Evolutionary conservation across 1,140 invertebrate species (phyloP), one percentile per base, ranked within the genome.

Genomic region (Lithobius niger): DNA sequence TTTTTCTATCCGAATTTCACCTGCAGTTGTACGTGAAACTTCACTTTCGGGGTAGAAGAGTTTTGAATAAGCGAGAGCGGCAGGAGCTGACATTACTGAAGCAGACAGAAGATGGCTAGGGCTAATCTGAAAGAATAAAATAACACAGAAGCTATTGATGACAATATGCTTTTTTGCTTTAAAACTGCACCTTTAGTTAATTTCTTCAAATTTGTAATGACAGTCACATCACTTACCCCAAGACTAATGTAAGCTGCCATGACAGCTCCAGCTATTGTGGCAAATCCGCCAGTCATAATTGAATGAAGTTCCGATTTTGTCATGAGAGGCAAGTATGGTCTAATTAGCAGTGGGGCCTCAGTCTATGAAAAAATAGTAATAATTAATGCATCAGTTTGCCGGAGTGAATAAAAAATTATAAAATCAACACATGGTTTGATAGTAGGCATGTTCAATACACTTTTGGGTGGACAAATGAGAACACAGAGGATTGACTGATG

Each of bases 21-120:
- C 75, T 0, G 78, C 75, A 0, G 76, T 79, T 1, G 88, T 86
- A 57, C 78, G 71, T 2, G 83, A 82, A 52, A 80, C 72, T 64
- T 87, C 81, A 0, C 81, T 86, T 74, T 97, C 94, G 0, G 94
- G 94, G 73, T 88, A 87, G 60, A 94, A 77, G 3, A 98, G 71
- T 70, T 98, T 98, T 1, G 89, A 80, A 56, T 81, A 85, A 61
- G 84, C 87, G 2, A 98, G 71, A 0, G 92, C 83, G 24, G 88
- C 88, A 0, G 94, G 91, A 0, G 93, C 93, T 0, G 90, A 88
- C 93, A 98, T 97, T 0, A 97, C 81, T 44, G 87, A 90, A 0
- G 94, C 90, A 0, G 89, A 89, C 47, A 98, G 80, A 19, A 74
- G 59, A 60, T 74, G 71, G 51, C 67, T 65, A 13, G 75, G 65